Evolutionary conservation across 1,140 invertebrate genomes (phyloP).

Genomic region (Streblospio benedicti): DNA sequence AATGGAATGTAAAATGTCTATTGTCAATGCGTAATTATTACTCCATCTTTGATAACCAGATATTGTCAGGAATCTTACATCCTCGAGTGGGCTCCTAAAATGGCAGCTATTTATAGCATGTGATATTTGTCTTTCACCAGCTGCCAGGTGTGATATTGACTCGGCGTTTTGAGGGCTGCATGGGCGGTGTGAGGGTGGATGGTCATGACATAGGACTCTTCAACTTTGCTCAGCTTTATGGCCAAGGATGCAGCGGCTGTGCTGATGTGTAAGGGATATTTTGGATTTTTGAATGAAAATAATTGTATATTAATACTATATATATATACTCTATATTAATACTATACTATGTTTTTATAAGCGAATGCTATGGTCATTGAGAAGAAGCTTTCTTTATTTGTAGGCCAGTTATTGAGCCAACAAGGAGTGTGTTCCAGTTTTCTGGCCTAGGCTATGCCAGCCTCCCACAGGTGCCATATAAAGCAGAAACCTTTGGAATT

Average conservation of each 20-base stretch:
- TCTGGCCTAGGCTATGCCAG: constrained; percentile 71
- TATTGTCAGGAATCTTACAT: too few relatives aligned
- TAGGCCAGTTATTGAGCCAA: constrained; percentile 51
- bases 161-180: constrained; percentile 55
- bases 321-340: background rate
- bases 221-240: constrained; percentile 58
- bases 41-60: too few relatives aligned
- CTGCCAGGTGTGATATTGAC: background rate
- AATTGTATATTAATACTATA: background rate
- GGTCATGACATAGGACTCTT: constrained; percentile 72
- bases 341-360: background rate
- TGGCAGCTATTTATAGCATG: background rate
- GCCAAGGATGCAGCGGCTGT: constrained; percentile 59
- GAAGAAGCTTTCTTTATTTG: constrained; percentile 27
- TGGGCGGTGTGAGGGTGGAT: constrained; percentile 69
- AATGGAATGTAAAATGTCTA: too few relatives aligned
- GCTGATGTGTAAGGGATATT: constrained; percentile 41
- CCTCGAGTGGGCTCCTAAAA: too few relatives aligned
- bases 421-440: constrained; percentile 57
- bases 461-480: constrained; percentile 57
- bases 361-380: background rate
- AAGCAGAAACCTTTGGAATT: constrained; percentile 65
- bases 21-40: too few relatives aligned
- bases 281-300: constrained; percentile 1
- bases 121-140: background rate